Base-by-base conservation (phyloP, 2,113 vertebrate species). In the Anoplopoma fimbria region DNA sequence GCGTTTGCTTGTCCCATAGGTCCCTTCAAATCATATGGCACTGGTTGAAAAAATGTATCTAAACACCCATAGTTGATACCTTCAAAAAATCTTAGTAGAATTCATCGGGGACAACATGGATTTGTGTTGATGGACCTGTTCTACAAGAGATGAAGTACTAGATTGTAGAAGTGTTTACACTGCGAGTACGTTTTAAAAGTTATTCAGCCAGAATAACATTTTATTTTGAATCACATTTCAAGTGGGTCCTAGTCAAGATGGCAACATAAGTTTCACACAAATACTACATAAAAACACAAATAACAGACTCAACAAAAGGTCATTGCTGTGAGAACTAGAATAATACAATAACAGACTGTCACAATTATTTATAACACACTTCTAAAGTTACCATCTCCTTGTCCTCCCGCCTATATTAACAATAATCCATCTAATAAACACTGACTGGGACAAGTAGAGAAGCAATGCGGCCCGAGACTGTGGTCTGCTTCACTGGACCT, bases 401-500 rank as follows among this genome's bases (percentile, higher is more conserved):
- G 9, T 63, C 6, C 53, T 55, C 34, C 23, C 64, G 65, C 33
- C 63, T 82, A 93, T 36, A 63, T n/a, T n/a, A 38, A 38, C 61
- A 91, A 91, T 79, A 84, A 75, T 38, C 70, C 58, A 19, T 65
- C 58, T 78, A 67, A 92, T 90, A 86, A 87, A 82, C 25, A 40
- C 45, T 45, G 71, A 63, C 63, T 70, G 60, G 65, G 70, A 80
- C 72, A 75, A 73, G 80, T 57, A 21, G 75, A 74, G 79, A 75
- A 71, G 78, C 53, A 34, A 23, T 75, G 77, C 4, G 4, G 55
- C 58, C 72, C 78, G n/a, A 68, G 63, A 75, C 79, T 84, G 67
- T 34, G 51, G 82, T 74, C 58, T 77, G 88, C 86, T 91, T 87
- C 91, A 91, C 74, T 93, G 85, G 83, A 88, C 93, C 86, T 36